Percentiles rank a stretch among this genome's conserved stretches.
These are phyloP conservation scores for Ferdinandea cuprea DNA, from an alignment of 2,888 invertebrate species.

Conservation along the genomic window DNA sequence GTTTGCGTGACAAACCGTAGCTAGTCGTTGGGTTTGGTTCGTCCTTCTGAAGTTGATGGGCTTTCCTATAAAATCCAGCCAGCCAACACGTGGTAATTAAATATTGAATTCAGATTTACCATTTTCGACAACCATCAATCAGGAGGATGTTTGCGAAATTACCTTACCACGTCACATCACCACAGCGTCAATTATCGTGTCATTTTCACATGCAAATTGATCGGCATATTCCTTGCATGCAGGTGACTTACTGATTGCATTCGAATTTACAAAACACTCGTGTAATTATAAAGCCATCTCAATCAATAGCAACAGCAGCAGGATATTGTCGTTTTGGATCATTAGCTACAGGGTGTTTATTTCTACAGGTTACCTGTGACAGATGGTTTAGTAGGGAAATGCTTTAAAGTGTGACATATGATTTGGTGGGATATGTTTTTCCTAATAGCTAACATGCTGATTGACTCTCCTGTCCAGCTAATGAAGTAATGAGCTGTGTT, in stretches of 20 bases:
- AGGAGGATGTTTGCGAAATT: conserved; percentile 3
- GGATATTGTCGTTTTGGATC: too few species aligned
- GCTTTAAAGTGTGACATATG: conserved; percentile 69
- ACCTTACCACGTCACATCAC: conserved; percentile 36
- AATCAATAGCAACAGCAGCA: not conserved
- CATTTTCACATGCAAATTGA: conserved; percentile 69
- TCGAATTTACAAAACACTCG: conserved; percentile 52
- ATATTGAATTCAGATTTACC: conserved; percentile 44
- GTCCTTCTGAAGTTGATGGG: conserved; percentile 26
- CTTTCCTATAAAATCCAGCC: too few species aligned
- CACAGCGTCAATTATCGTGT: conserved; percentile 68
- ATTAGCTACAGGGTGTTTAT: too few species aligned
- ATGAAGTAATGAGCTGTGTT: conserved; percentile 67
- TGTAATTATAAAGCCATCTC: conserved; percentile 72
- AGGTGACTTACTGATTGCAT: conserved; percentile 73
- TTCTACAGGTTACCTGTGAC: conserved; percentile 10
- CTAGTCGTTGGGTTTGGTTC: not conserved
- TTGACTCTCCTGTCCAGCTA: conserved; percentile 35
- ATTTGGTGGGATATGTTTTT: conserved; percentile 28
- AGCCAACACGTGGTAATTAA: conserved; percentile 28
- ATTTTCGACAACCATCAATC: conserved; percentile 22
- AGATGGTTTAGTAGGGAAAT: conserved; percentile 39
- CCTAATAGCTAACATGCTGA: conserved; percentile 36
- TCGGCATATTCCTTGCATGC: conserved; percentile 65
- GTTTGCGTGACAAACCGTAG: conserved; percentile 63